Base-by-base conservation (phyloP, 2,113 vertebrate species). In the Catharus bicknelli region DNA sequence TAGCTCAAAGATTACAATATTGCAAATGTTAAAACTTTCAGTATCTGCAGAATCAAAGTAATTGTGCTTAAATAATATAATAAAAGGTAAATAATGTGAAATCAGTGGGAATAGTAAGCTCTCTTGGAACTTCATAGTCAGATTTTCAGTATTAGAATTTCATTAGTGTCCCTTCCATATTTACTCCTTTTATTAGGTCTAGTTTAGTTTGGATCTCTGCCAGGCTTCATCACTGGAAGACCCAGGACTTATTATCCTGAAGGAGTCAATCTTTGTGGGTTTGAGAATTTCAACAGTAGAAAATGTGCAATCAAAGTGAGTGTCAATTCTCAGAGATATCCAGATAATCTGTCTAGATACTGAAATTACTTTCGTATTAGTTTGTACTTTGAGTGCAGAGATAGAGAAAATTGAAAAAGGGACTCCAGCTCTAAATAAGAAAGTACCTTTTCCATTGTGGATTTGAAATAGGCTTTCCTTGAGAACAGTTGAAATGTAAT, bases 391-490 rank as follows among this genome's bases (percentile, higher is more conserved):
- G 29, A 16, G 10, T 87, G 51, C 23, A 66, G 72, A 82, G 16
- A n/a, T n/a, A 72, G 64, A 82, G 26, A 95, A 87, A 83, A 83
- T 51, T 94, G 81, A 62, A 93, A 85, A 95, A 55, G 43, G 63
- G 62, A 57, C 74, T 96, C 88, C 81, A 96, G 15, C 58, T 93
- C 69, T 94, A 94, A 96, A 95, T 34, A 95, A 90, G 90, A 96
- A 83, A 45, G 78, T 92, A 80, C 63, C 61, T 96, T 96, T 94
- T 95, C 93, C 85, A 91, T 77, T 94, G 54, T 94, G 22, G 20
- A 87, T 95, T 97, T 97, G 84, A 93, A 95, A 94, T 55, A 93
- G 70, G 61, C 50, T 91, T 95, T 96, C 80, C 69, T 87, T 88
- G 63, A 84, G 90, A 96, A 81, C 78, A 95, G 93, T 38, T 94